Conservation (phyloP, 2,113 vertebrate species). For the Puffinus mauretanicus region DNA sequence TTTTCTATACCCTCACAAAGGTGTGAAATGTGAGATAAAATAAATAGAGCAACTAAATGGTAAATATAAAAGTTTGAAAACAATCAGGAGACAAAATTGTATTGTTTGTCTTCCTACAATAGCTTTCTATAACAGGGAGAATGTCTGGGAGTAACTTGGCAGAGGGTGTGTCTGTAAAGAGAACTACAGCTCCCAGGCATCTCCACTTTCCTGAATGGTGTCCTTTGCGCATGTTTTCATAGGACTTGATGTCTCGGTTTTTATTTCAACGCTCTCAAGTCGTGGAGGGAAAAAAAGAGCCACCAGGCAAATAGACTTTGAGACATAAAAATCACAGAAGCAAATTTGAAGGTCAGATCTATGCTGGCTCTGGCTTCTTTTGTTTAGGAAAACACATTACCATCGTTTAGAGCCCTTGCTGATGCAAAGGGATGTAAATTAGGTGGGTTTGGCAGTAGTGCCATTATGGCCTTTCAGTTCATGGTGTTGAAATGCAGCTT, state of each 20-base stretch:
- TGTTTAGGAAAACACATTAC: slow-evolving; percentile 47
- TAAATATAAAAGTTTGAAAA: not conserved
- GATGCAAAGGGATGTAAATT: slow-evolving; percentile 65
- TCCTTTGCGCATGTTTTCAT: not conserved
- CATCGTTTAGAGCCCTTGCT: slow-evolving; percentile 30
- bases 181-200: slow-evolving; percentile 3
- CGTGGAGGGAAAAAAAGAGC: not conserved
- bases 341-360: slow-evolving; percentile 38
- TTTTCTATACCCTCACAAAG: not conserved
- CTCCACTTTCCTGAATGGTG: not conserved
- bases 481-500: slow-evolving; percentile 55
- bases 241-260: not conserved
- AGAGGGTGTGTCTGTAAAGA: not conserved
- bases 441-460: slow-evolving; percentile 25
- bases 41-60: not conserved
- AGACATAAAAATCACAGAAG: not conserved
- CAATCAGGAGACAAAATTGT: accelerated
- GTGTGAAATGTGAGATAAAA: not conserved
- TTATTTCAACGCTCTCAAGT: not conserved
- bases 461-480: slow-evolving; percentile 40
- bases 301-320: not conserved
- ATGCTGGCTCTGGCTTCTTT: slow-evolving; percentile 5
- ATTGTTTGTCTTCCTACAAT: not conserved
- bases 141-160: not conserved
- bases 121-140: not conserved